These are phyloP conservation scores for Pachyseris speciosa DNA, from an alignment of 64 coral and sea anemone species.

Conservation along the genomic window DNA sequence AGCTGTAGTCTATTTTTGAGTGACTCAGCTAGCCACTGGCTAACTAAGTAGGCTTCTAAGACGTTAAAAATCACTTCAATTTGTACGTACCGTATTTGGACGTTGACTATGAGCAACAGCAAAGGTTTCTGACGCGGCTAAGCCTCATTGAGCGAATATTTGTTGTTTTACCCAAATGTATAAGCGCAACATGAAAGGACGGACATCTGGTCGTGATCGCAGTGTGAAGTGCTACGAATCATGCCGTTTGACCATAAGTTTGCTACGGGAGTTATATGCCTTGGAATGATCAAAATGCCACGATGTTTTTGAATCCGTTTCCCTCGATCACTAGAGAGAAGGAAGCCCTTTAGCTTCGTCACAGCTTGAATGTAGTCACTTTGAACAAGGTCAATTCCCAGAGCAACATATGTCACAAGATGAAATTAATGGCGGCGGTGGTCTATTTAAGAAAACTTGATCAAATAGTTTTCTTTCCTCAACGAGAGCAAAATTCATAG, in stretches of 20 bases:
- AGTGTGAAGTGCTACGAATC: background rate
- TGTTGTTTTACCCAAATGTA: background rate
- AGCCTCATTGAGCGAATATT: background rate
- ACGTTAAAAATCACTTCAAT: background rate
- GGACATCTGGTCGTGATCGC: background rate
- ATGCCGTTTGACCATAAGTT: background rate
- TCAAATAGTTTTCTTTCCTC: slow-evolving; percentile 3
- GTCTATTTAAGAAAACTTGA: background rate
- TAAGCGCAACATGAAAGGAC: background rate
- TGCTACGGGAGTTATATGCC: background rate
- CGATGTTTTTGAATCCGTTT: background rate
- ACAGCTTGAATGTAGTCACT: slow-evolving; percentile 25
- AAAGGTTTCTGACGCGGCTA: background rate
- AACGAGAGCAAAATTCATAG: background rate
- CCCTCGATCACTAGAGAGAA: too few relatives aligned
- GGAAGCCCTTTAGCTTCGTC: background rate
- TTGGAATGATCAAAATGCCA: slow-evolving; percentile 38
- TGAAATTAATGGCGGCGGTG: background rate
- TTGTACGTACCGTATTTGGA: background rate
- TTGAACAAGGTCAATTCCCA: slow-evolving; percentile 10
- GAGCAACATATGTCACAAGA: background rate
- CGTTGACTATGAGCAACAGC: background rate
- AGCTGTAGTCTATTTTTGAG: background rate
- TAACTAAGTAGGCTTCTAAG: background rate
- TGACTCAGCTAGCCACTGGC: background rate